Evolutionary conservation across 2,888 invertebrate species (phyloP).

Genomic region (Caenorhabditis zanzibari): DNA sequence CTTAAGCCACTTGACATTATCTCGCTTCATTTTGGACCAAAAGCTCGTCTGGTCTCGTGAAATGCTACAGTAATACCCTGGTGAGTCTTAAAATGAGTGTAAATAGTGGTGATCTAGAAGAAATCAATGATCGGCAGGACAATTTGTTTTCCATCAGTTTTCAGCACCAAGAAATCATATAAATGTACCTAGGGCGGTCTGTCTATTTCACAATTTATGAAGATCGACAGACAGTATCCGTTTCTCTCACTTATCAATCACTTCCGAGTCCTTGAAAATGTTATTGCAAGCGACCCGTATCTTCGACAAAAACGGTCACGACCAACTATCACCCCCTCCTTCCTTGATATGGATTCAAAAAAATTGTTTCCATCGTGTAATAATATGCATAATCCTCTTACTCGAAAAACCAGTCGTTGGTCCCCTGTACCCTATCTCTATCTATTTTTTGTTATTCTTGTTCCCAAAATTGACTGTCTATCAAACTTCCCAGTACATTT

Average conservation of each 20-base stretch:
- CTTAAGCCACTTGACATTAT: background rate
- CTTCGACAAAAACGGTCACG: constrained; percentile 2
- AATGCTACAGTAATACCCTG: background rate
- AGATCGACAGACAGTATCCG: too few relatives aligned
- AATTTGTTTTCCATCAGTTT: too few relatives aligned
- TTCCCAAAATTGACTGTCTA: background rate
- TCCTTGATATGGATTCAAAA: background rate
- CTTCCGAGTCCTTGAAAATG: constrained; percentile 33
- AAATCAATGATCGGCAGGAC: too few relatives aligned
- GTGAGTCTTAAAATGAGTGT: background rate
- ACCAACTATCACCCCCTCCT: constrained; percentile 37
- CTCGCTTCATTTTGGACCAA: background rate
- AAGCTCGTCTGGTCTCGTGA: too few relatives aligned
- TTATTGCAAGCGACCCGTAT: constrained; percentile 25
- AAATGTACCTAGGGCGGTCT: too few relatives aligned
- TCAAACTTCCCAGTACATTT: constrained; percentile 1
- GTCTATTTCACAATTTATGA: too few relatives aligned
- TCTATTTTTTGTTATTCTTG: background rate
- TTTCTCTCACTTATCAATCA: background rate
- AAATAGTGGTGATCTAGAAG: background rate
- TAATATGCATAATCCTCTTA: constrained; percentile 24
- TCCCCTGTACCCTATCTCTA: background rate
- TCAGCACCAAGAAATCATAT: too few relatives aligned
- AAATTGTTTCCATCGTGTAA: background rate
- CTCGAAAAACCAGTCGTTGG: constrained; percentile 7